Conservation (phyloP, 35 echinoderm and acorn worm species). For the Heliocidaris tuberculata region DNA sequence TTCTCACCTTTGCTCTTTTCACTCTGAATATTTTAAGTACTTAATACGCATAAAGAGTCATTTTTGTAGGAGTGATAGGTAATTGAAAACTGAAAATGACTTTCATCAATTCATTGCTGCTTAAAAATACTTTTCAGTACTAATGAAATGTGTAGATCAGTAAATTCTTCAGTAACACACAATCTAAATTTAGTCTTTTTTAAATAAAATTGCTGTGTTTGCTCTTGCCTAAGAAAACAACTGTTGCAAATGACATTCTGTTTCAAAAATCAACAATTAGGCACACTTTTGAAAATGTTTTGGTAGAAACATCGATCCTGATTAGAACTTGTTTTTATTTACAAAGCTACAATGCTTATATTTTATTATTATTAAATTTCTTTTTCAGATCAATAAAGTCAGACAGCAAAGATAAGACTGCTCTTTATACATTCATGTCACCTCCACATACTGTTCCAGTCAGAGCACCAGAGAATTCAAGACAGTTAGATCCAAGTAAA, state of each 20-base stretch:
- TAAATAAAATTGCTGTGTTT: not conserved
- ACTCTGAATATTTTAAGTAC: not conserved
- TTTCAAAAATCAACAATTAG: not conserved
- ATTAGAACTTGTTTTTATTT: not conserved
- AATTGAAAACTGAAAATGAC: too few relatives aligned
- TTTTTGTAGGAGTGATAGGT: too few relatives aligned
- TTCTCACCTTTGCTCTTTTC: not conserved
- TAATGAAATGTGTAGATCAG: too few relatives aligned
- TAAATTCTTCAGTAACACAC: not conserved
- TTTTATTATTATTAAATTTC: not conserved
- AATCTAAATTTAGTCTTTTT: not conserved
- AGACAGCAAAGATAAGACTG: slow-evolving; percentile 37
- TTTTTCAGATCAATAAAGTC: not conserved
- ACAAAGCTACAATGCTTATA: not conserved
- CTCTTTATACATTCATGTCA: slow-evolving; percentile 88
- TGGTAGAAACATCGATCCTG: not conserved
- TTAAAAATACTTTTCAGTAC: too few relatives aligned
- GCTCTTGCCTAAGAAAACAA: not conserved
- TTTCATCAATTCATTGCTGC: too few relatives aligned
- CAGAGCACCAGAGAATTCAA: slow-evolving; percentile 61
- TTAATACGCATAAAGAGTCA: not conserved
- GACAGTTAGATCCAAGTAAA: slow-evolving; percentile 72
- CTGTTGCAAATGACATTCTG: not conserved
- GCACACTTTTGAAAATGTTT: not conserved
- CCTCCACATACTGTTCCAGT: slow-evolving; percentile 73